phyloP scores from a whole-genome alignment of 2,113 vertebrate species.

The Clarias gariepinus region DNA sequence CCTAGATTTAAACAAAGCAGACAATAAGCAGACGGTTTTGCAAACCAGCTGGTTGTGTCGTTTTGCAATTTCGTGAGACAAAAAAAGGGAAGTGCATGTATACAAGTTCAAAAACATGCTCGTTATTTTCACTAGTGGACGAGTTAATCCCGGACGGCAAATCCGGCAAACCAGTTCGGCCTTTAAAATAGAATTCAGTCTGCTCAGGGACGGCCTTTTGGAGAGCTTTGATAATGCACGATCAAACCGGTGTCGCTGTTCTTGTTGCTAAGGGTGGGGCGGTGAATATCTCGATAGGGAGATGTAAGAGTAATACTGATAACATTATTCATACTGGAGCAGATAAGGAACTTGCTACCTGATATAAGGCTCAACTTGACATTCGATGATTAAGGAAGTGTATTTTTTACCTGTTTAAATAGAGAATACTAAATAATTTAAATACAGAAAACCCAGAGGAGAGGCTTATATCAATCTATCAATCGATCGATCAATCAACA shows the following conservation, averaged over 20 bases:
- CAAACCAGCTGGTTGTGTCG: background rate
- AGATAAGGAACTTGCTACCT: background rate
- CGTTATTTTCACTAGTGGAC: background rate
- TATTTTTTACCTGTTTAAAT: too few species aligned
- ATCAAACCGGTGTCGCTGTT: background rate
- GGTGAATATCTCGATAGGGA: background rate
- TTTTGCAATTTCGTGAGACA: background rate
- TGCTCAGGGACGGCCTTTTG: background rate
- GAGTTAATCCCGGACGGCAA: background rate
- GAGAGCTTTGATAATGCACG: background rate
- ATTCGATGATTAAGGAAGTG: background rate
- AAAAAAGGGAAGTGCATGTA: background rate
- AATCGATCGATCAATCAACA: too few species aligned
- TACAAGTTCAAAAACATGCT: background rate
- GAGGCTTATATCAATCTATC: too few species aligned
- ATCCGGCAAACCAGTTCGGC: background rate
- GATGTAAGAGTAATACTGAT: background rate
- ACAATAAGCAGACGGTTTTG: background rate
- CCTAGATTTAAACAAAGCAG: slow-evolving; percentile 7
- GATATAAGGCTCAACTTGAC: background rate
- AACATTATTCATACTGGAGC: background rate
- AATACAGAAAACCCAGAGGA: background rate
- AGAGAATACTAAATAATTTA: too few species aligned
- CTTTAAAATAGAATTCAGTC: background rate
- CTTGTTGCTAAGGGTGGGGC: background rate